phyloP scores from a whole-genome alignment of 2,113 vertebrate genomes.

The Aramus guarauna region DNA sequence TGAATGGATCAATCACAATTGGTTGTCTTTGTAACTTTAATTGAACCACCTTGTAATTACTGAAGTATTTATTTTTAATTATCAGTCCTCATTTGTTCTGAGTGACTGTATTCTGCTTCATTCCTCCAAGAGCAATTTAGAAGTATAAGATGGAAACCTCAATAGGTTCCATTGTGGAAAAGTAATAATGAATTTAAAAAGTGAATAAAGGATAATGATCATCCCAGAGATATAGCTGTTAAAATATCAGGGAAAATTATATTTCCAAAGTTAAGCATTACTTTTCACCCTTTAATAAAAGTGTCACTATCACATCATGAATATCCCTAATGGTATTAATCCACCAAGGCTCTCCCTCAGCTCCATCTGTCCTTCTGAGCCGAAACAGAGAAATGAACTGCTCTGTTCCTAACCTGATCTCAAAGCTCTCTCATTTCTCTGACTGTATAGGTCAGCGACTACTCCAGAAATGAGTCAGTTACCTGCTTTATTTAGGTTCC shows the following conservation, averaged over 20 bases:
- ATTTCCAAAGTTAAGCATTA: not conserved
- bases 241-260: constrained; percentile 19
- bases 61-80: constrained; percentile 27
- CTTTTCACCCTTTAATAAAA: constrained; percentile 22
- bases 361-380: not conserved
- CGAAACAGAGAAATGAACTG: not conserved
- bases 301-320: not conserved
- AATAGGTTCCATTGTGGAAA: constrained; percentile 21
- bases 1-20: constrained; percentile 23
- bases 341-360: not conserved
- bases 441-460: not conserved
- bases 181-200: constrained; percentile 39
- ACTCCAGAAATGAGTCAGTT: not conserved
- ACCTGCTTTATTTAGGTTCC: not conserved
- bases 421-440: not conserved
- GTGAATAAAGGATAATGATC: not conserved
- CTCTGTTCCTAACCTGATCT: not conserved
- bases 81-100: constrained; percentile 27
- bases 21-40: constrained; percentile 49
- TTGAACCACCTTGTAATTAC: constrained; percentile 46
- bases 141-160: constrained; percentile 27
- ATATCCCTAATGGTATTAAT: not conserved
- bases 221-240: not conserved
- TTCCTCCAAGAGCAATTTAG: constrained; percentile 40
- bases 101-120: constrained; percentile 17